Conservation (phyloP, 2,888 invertebrate species). For the Tiphia femorata region DNA sequence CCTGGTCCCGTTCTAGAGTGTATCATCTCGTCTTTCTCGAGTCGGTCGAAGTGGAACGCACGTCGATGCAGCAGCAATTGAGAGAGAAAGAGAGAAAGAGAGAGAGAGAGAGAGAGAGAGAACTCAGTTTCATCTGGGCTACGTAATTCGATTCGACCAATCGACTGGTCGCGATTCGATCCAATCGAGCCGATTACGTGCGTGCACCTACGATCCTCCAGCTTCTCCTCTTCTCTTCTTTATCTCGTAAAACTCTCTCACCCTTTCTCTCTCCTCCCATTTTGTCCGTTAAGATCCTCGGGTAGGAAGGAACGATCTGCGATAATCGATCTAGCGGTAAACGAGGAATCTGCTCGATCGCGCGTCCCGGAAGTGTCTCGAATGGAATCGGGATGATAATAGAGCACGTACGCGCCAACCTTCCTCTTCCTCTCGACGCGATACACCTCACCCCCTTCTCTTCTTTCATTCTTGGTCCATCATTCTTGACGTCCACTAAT, state of each 20-base stretch:
- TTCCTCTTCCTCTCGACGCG: slow-evolving; percentile 6
- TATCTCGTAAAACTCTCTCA: too few relatives aligned
- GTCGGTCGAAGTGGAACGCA: too few relatives aligned
- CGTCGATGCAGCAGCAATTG: too few relatives aligned
- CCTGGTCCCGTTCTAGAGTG: too few relatives aligned
- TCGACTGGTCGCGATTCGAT: slow-evolving; percentile 32
- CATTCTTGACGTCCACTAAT: slow-evolving; percentile 28
- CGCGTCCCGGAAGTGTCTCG: slow-evolving; percentile 32
- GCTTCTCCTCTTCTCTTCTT: slow-evolving; percentile 2
- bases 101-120: not conserved
- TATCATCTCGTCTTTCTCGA: too few relatives aligned
- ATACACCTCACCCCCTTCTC: too few relatives aligned
- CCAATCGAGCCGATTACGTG: slow-evolving; percentile 28
- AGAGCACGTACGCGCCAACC: slow-evolving; percentile 14
- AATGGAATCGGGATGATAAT: slow-evolving; percentile 21
- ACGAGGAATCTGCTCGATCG: slow-evolving; percentile 25
- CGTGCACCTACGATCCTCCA: slow-evolving; percentile 14
- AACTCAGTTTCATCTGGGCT: too few relatives aligned
- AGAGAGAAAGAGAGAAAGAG: not conserved
- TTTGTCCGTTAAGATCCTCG: too few relatives aligned
- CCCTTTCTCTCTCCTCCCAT: too few relatives aligned
- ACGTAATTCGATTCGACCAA: slow-evolving; percentile 39
- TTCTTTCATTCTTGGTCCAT: slow-evolving; percentile 11
- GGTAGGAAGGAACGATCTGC: slow-evolving; percentile 16
- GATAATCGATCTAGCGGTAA: slow-evolving; percentile 42